Percentiles rank a stretch among this genome's conserved stretches.
Evolutionary conservation across 1,140 invertebrate species (phyloP).

Genomic region (Drepana arcuata): DNA sequence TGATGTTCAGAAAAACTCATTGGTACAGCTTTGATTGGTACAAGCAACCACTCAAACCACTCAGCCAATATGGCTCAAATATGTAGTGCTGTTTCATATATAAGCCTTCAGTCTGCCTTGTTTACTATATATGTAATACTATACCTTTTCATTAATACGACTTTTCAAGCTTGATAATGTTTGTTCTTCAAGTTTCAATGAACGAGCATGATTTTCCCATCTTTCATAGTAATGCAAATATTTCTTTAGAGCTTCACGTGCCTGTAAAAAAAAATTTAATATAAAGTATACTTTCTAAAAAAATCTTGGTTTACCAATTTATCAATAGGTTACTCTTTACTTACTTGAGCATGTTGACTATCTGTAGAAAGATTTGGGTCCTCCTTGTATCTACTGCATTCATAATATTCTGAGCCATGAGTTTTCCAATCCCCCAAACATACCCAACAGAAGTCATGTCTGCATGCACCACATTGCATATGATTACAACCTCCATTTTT

Average conservation of each 20-base stretch:
- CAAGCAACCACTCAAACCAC: no score
- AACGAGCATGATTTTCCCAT: slow-evolving; percentile 99
- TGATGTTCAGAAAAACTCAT: not conserved
- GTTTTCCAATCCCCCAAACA: slow-evolving; percentile 98
- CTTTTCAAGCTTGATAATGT: slow-evolving; percentile 91
- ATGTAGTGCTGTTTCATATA: no score
- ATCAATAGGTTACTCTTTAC: no score
- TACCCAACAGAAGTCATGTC: slow-evolving; percentile 99
- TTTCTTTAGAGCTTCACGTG: slow-evolving; percentile 97
- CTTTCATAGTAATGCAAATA: slow-evolving; percentile 99
- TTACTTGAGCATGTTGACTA: slow-evolving; percentile 91
- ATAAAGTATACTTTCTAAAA: not conserved
- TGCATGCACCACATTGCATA: slow-evolving; percentile 99
- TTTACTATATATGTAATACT: not conserved
- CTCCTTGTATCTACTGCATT: slow-evolving; percentile 98
- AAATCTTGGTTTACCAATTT: not conserved
- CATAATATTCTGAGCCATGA: slow-evolving; percentile 99
- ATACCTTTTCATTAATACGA: slow-evolving; percentile 94
- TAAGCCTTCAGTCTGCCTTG: not conserved
- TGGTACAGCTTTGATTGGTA: not conserved
- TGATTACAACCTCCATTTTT: slow-evolving; percentile 99
- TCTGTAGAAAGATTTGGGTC: slow-evolving; percentile 98
- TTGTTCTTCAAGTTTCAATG: slow-evolving; percentile 95
- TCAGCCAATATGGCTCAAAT: no score
- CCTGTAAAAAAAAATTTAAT: slow-evolving; percentile 58